phyloP scores from a whole-genome alignment of 2,888 invertebrate genomes.

The Lepas anatifera region DNA sequence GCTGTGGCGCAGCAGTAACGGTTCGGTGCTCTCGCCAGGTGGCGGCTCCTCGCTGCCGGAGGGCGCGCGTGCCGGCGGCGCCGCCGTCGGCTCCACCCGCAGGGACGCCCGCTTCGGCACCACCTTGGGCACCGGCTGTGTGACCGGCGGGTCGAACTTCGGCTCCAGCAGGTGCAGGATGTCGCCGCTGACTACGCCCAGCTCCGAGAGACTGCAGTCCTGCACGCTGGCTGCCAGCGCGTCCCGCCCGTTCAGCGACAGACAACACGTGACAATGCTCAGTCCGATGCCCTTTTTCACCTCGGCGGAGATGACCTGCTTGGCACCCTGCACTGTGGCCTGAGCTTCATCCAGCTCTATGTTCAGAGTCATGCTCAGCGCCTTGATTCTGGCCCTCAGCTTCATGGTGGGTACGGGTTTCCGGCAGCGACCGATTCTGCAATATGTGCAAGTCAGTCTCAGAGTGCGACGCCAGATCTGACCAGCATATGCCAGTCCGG shows the following conservation, averaged over 20 bases:
- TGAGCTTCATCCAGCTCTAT: no score
- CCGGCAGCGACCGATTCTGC: not conserved
- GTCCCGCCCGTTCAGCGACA: not conserved
- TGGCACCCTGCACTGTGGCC: not conserved
- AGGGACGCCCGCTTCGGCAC: not conserved
- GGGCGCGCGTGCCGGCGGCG: not conserved
- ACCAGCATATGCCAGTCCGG: no score
- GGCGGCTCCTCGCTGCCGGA: not conserved
- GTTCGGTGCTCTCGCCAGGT: not conserved
- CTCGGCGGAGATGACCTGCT: not conserved
- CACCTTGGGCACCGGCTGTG: not conserved
- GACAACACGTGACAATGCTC: not conserved
- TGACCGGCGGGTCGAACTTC: not conserved
- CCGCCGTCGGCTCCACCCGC: not conserved
- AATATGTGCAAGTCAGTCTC: no score
- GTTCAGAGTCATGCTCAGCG: not conserved
- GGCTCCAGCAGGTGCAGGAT: not conserved
- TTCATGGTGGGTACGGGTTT: not conserved
- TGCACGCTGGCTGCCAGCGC: not conserved
- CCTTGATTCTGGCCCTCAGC: not conserved
- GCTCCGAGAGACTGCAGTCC: not conserved
- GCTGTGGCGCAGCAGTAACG: not conserved
- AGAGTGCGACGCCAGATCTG: no score
- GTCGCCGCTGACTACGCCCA: conserved; percentile 10
- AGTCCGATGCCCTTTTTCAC: not conserved